phyloP scores from a whole-genome alignment of 2,888 invertebrate species.

The Erpobdella octoculata region DNA sequence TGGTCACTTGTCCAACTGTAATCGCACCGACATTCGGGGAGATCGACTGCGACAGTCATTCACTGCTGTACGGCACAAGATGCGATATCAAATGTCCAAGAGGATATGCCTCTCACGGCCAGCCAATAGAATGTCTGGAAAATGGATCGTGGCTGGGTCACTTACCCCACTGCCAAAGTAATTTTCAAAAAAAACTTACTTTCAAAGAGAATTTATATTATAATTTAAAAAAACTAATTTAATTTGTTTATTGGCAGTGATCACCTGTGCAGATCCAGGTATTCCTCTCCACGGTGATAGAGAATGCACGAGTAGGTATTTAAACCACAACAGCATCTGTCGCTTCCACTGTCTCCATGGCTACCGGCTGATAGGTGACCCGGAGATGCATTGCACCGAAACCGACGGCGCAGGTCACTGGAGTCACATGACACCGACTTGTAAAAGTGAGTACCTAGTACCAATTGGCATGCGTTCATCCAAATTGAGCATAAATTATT shows the following conservation, averaged over 20 bases:
- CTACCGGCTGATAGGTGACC: not conserved
- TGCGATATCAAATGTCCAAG: constrained; percentile 1
- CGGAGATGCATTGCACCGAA: constrained; percentile 1
- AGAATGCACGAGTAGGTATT: not conserved
- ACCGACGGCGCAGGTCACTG: not conserved
- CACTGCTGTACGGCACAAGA: not conserved
- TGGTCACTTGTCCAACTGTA: constrained; percentile 9
- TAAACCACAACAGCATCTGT: not conserved
- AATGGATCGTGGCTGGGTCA: constrained; percentile 14
- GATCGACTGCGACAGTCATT: constrained; percentile 11
- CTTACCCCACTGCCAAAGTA: not conserved
- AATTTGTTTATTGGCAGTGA: not conserved
- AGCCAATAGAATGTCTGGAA: constrained; percentile 13
- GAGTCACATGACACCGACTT: not conserved
- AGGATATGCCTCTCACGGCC: not conserved
- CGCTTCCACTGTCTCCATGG: not conserved
- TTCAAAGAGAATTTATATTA: no score
- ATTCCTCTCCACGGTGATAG: constrained; percentile 4
- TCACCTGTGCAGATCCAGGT: constrained; percentile 1
- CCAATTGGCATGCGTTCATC: not conserved
- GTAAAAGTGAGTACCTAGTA: not conserved
- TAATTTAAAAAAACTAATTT: not conserved
- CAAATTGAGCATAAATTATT: not conserved
- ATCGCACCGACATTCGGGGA: not conserved
- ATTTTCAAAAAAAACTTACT: no score